These are phyloP conservation scores for Garrulus glandarius DNA, from an alignment of 2,797 vertebrate genomes.

Conservation along the genomic window DNA sequence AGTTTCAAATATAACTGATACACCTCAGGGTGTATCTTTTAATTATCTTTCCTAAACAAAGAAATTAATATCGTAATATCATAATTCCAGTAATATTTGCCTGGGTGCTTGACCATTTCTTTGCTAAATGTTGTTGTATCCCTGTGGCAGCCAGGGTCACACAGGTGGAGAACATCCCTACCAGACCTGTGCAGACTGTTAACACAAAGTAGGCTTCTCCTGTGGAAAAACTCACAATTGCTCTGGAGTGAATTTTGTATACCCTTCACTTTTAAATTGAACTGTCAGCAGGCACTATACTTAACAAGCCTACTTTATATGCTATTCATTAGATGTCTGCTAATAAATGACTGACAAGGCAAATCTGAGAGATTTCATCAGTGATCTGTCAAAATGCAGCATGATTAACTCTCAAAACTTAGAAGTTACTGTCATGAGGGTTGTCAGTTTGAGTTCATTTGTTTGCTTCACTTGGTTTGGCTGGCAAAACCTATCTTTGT, in stretches of 20 bases:
- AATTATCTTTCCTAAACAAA: slow-evolving; percentile 5
- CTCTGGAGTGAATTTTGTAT: background rate
- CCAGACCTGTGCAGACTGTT: background rate
- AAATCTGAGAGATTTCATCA: slow-evolving; percentile 24
- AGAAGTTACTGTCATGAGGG: background rate
- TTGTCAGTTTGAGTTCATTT: slow-evolving; percentile 17
- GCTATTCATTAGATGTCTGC: background rate
- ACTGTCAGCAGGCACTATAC: slow-evolving; percentile 9
- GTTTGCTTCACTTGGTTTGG: slow-evolving; percentile 24
- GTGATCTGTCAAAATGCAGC: slow-evolving; percentile 3
- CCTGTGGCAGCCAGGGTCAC: background rate
- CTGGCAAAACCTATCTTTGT: slow-evolving; percentile 28
- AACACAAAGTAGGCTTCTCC: background rate
- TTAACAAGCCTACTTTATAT: slow-evolving; percentile 24
- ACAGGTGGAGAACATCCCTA: background rate
- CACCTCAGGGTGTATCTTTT: background rate
- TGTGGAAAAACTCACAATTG: background rate
- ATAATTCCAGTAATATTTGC: background rate
- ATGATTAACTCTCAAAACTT: slow-evolving; percentile 22
- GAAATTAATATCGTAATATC: slow-evolving; percentile 16
- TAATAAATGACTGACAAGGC: slow-evolving; percentile 38
- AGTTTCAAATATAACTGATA: background rate
- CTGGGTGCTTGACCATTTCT: background rate
- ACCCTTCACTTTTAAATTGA: slow-evolving; percentile 29
- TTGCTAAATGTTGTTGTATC: background rate